phyloP scores from a whole-genome alignment of 2,113 vertebrate species.

The Macquaria australasica region DNA sequence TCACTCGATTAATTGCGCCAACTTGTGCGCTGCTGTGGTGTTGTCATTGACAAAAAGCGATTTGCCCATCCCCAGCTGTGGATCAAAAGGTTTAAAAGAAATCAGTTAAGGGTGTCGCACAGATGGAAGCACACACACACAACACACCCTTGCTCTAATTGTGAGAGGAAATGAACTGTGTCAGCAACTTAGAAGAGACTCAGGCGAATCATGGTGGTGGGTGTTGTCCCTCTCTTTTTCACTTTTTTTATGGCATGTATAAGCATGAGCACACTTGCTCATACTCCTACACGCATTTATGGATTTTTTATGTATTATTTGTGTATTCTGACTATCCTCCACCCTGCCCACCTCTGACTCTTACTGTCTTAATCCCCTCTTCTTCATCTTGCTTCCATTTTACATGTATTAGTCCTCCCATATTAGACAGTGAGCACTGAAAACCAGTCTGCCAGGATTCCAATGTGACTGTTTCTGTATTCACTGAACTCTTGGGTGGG shows the following conservation, averaged over 20 bases:
- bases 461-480: conserved; percentile 55
- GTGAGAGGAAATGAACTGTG: not conserved
- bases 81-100: conserved; percentile 10
- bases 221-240: not conserved
- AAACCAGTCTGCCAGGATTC: conserved; percentile 78
- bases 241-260: not conserved
- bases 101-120: conserved; percentile 13
- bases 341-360: not conserved
- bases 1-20: conserved; percentile 56
- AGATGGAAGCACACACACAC: not conserved
- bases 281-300: not conserved
- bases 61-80: conserved; percentile 90
- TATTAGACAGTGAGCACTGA: conserved; percentile 5
- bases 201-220: not conserved
- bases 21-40: conserved; percentile 52
- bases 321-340: not conserved
- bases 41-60: conserved; percentile 75
- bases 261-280: not conserved
- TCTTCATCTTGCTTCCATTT: not conserved
- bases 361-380: not conserved
- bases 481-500: conserved; percentile 58
- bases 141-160: not conserved
- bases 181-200: conserved; percentile 2
- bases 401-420: not conserved
- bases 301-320: no score